These are phyloP conservation scores for Drosophila punjabiensis DNA, from an alignment of 1,140 invertebrate species.

Conservation along the genomic window DNA sequence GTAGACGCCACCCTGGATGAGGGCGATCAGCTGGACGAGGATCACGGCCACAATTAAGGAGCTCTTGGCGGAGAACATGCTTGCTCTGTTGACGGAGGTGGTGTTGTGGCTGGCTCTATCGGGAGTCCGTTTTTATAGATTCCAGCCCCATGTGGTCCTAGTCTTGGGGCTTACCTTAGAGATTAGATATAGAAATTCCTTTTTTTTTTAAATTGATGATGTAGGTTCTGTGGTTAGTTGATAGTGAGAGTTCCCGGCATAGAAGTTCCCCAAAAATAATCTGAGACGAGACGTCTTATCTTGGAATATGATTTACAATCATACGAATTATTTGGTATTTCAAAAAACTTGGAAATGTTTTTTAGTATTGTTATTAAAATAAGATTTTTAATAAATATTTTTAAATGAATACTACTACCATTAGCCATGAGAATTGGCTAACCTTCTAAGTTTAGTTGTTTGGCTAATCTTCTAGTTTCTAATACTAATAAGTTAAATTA, in stretches of 20 bases:
- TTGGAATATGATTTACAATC: background rate
- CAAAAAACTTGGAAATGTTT: background rate
- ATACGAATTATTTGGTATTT: too few species aligned
- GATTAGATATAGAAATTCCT: slow-evolving; percentile 22
- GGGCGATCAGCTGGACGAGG: slow-evolving; percentile 40
- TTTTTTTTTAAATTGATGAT: background rate
- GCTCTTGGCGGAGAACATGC: slow-evolving; percentile 42
- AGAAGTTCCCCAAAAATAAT: background rate
- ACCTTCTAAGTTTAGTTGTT: slow-evolving; percentile 15
- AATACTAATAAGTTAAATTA: slow-evolving; percentile 33
- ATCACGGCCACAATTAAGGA: slow-evolving; percentile 9
- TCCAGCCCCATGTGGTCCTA: background rate
- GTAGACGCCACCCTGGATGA: slow-evolving; percentile 37
- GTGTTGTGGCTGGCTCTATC: background rate
- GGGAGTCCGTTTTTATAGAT: background rate
- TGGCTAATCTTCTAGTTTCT: slow-evolving; percentile 11
- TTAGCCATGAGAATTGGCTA: background rate
- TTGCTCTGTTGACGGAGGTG: slow-evolving; percentile 7
- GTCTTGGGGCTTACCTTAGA: background rate
- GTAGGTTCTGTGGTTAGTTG: background rate
- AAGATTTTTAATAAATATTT: background rate
- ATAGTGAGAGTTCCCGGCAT: background rate
- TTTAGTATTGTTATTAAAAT: background rate
- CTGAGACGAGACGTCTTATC: background rate
- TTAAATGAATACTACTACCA: background rate